These are phyloP conservation scores for Ametastegia equiseti DNA, from an alignment of 2,888 invertebrate species.

Conservation along the genomic window DNA sequence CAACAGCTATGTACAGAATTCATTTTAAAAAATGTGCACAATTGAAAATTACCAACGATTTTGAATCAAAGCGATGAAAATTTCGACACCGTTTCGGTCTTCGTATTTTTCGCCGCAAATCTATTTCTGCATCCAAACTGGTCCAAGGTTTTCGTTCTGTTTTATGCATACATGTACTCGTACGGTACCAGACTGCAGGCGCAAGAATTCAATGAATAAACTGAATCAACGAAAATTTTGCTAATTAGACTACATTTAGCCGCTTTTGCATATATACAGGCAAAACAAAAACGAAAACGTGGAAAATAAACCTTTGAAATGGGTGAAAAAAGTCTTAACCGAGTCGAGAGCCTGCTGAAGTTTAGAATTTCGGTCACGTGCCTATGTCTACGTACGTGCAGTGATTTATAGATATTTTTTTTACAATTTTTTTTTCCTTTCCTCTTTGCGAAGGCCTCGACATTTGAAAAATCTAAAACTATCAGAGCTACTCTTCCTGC, in stretches of 20 bases:
- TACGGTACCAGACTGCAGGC: background rate
- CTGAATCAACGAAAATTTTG: constrained; percentile 4
- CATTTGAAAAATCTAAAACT: background rate
- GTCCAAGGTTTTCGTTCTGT: constrained; percentile 10
- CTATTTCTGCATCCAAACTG: constrained; percentile 18
- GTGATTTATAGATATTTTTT: background rate
- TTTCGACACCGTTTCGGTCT: background rate
- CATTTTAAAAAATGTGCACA: background rate
- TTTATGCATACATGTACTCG: no score
- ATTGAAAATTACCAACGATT: background rate
- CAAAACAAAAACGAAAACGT: background rate
- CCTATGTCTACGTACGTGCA: background rate
- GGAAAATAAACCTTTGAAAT: background rate
- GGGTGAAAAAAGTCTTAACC: background rate
- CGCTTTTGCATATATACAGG: no score
- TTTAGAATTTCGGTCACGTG: background rate
- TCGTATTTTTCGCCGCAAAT: background rate
- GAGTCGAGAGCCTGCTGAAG: background rate
- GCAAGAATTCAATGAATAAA: background rate
- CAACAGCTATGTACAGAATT: background rate
- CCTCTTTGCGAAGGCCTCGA: background rate
- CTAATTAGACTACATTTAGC: background rate
- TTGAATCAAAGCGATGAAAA: background rate
- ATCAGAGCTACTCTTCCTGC: background rate
- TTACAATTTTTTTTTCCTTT: background rate